Conservation (phyloP, 2,113 vertebrate genomes). For the Heterochromis multidens region DNA sequence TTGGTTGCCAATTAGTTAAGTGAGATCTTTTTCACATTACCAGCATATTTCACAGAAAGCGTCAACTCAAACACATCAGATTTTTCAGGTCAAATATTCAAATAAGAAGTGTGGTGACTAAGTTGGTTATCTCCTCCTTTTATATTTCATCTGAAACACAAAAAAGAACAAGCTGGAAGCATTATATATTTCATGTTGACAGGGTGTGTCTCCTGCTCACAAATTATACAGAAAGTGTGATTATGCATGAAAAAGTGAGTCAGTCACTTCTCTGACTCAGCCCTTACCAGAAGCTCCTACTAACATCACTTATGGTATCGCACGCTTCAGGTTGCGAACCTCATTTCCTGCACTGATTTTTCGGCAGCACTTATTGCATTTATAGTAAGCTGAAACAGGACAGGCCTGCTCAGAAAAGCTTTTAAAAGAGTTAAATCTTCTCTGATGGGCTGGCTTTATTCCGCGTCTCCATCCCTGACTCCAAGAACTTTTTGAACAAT, state of each 20-base stretch:
- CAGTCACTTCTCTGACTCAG: slow-evolving; percentile 20
- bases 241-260: background rate
- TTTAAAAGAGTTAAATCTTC: background rate
- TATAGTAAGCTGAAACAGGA: background rate
- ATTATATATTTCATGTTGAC: background rate
- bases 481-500: background rate
- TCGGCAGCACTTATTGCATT: background rate
- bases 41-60: background rate
- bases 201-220: background rate
- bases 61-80: background rate
- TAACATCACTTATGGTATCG: slow-evolving; percentile 13
- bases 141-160: background rate
- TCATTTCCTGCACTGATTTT: slow-evolving; percentile 12
- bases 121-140: background rate
- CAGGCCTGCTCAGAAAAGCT: background rate
- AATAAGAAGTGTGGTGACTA: background rate
- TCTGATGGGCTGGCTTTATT: background rate
- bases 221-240: background rate
- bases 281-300: slow-evolving; percentile 27
- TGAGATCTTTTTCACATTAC: background rate
- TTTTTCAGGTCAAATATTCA: background rate
- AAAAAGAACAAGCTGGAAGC: background rate
- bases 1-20: background rate
- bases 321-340: background rate
- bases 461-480: background rate